phyloP scores from a whole-genome alignment of 2,113 vertebrate species.

The Halichoerus grypus region DNA sequence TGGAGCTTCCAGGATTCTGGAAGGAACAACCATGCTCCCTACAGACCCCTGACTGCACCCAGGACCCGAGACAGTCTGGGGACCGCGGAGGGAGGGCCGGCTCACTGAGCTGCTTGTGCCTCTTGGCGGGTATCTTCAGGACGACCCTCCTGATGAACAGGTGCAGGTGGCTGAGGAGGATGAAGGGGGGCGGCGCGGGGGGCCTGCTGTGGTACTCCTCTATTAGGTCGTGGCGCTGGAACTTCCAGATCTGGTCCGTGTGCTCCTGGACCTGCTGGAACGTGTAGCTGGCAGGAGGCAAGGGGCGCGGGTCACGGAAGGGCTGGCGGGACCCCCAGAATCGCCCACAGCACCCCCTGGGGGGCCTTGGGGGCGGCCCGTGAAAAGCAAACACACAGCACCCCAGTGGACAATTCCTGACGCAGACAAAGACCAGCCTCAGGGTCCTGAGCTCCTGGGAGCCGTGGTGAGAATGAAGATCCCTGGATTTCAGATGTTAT shows the following conservation, averaged over 20 bases:
- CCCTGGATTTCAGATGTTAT: fast-evolving
- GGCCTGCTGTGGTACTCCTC: conserved; percentile 96
- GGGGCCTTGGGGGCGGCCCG: fast-evolving
- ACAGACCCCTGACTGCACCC: fast-evolving
- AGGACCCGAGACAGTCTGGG: fast-evolving
- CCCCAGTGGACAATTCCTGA: fast-evolving
- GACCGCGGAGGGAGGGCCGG: fast-evolving
- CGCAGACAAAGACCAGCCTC: neutral
- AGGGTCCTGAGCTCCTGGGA: neutral
- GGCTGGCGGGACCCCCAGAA: too few species aligned
- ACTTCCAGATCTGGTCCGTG: conserved; percentile 98
- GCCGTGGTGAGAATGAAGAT: too few species aligned
- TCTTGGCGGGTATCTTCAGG: conserved; percentile 71
- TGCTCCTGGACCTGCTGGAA: conserved; percentile 97
- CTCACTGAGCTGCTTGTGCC: conserved; percentile 91
- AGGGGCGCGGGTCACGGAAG: neutral
- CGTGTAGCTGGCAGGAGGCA: conserved; percentile 91
- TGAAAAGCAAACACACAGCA: fast-evolving
- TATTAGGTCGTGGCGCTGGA: conserved; percentile 96
- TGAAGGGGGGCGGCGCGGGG: conserved; percentile 93
- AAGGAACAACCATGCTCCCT: fast-evolving
- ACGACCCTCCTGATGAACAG: conserved; percentile 88
- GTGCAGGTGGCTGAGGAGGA: conserved; percentile 94
- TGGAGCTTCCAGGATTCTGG: fast-evolving
- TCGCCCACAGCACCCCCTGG: fast-evolving